Base-by-base conservation (phyloP, 2,797 vertebrate species). In the Enoplosus armatus region DNA sequence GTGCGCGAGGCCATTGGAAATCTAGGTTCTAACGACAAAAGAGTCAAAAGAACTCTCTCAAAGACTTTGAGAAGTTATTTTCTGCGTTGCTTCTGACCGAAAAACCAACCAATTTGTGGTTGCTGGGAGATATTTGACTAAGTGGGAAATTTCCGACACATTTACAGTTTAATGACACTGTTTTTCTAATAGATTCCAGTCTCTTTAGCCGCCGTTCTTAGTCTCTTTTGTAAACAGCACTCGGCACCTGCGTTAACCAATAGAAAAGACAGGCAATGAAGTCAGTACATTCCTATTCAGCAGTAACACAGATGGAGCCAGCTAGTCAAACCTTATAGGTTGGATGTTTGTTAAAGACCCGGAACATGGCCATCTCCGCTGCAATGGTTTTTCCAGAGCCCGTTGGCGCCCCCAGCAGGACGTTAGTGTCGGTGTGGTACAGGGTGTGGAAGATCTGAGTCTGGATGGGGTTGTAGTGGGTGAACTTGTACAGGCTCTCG, bases 401-500 rank as follows among this genome's bases (percentile, higher is more conserved):
- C 10, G 98, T 99, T 9, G 98, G 98, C 0, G 98, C 98, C 85
- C 98, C 98, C 85, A 99, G 97, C 59, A 99, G 96, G 86, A 99
- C 97, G 60, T 99, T 99, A 51, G 95, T 97, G 90, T 99, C 97
- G 0, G 95, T 97, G 93, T 99, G 97, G 89, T 99, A 99, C 1
- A 99, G 92, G 0, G 97, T 98, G 89, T 99, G 97, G 93, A 99
- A 99, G 93, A 99, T 99, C 88, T 99, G 98, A 0, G 98, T 99
- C 95, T 99, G 98, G 84, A 99, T 96, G 73, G 98, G 98, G 90
- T 99, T 99, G 90, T 96, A 99, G 93, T 99, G 98, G 8, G 97
- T 99, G 91, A 99, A 99, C 90, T 96, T 97, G 93, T 97, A 99
- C 7, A 99, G 90, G n/a, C 94, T 95, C 95, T 99, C 97, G 70